Evolutionary conservation across 2,797 vertebrate species (phyloP), one percentile per base, ranked within the genome.

Genomic region (Heliangelus exortis): DNA sequence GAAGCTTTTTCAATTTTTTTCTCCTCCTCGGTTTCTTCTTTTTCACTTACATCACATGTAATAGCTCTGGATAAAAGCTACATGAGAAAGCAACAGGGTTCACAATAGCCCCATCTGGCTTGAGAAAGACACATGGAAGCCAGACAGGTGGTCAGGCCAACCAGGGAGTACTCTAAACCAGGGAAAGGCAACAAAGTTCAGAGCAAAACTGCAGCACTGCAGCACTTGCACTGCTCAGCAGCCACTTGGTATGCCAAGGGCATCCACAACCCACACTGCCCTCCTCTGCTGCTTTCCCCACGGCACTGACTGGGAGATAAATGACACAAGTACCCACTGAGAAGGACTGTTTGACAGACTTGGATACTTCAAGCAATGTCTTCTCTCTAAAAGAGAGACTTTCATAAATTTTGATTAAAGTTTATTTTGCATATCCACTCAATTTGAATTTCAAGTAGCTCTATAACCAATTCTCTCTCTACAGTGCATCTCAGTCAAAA

Each of bases 51-150:
- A 51, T 18, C 33, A 72, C 47, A 85, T n/a, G 20, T 79, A 82
- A 41, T 36, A 80, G n/a, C 22, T 77, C 26, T 67, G 21, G 29
- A 59, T 47, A 53, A 84, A 87, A 83, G 34, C 57, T 71, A n/a
- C 39, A 16, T 1, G 1, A 68, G 33, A 36, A 71, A 53, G 66
- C 21, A 17, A 83, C n/a, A 25, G 1, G 0, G 18, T 20, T 78
- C 23, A 51, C n/a, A 53, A 51, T 1, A 81, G 26, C 14, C 17
- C 3, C 2, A 0, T 31, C 53, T 48, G 18, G 39, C 31, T 12
- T 15, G 28, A 45, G 22, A 63, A 89, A 79, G 19, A 48, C 8
- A 6, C 0, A 8, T 14, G 25, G 67, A 62, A 84, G 73, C 8
- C 28, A 65, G 77, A n/a, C 13, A 43, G 47, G 29, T 86, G 71